Conservation (phyloP, 2,113 vertebrate genomes). For the Lethenteron reissneri region DNA sequence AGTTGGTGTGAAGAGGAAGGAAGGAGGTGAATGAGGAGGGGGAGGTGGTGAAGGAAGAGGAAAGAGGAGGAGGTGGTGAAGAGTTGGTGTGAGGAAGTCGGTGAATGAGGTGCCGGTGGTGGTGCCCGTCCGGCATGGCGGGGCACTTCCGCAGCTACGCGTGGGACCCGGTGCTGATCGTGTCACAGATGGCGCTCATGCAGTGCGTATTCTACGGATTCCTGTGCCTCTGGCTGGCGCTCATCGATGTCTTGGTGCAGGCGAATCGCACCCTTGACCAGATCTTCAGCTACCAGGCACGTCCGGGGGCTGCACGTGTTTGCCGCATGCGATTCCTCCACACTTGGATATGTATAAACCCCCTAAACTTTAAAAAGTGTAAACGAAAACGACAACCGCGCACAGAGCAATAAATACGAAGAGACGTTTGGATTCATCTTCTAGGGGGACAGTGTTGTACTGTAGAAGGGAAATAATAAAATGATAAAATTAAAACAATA, state of each 20-base stretch:
- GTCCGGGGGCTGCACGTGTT: conserved; percentile 6
- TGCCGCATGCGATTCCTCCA: neutral
- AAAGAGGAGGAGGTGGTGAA: too few relatives aligned
- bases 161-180: conserved; percentile 83
- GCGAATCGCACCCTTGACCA: conserved; percentile 63
- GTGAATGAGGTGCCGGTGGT: too few relatives aligned
- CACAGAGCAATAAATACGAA: neutral
- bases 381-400: too few relatives aligned
- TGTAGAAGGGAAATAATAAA: too few relatives aligned
- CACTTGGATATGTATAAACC: too few relatives aligned
- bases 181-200: conserved; percentile 77
- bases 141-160: conserved; percentile 88
- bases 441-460: neutral
- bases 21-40: too few relatives aligned
- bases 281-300: conserved; percentile 75
- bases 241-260: conserved; percentile 59
- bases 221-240: conserved; percentile 71
- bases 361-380: neutral
- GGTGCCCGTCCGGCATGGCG: conserved; percentile 30
- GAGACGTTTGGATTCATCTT: neutral
- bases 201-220: conserved; percentile 83
- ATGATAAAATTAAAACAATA: too few relatives aligned
- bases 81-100: too few relatives aligned
- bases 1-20: too few relatives aligned
- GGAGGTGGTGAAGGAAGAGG: too few relatives aligned